Evolutionary conservation across 1,140 invertebrate genomes (phyloP), one percentile per base, ranked within the genome.

Genomic region (Drosophila prosaltans): DNA sequence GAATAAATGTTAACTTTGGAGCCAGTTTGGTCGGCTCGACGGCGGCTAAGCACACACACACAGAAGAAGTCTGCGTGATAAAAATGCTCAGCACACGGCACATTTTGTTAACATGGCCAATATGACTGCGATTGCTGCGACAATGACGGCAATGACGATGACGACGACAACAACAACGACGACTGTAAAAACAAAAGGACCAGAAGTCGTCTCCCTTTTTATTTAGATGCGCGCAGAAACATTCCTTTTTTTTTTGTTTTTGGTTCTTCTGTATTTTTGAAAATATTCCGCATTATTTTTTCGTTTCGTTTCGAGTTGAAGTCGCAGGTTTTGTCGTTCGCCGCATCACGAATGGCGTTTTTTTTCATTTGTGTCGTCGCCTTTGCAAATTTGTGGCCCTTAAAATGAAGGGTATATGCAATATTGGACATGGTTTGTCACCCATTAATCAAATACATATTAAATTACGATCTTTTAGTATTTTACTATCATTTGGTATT

Each of bases 21-120:
- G 79, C 71, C 71, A 63, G 72, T 74, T 65, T 45, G 26, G 7
- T 26, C 10, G 40, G 9, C 3, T 61, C 48, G 51, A 21, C 41
- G 54, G 54, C 61, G 68, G 75, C 74, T 62, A 51, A 51, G 39
- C 75, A 78, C 62, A 30, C 69, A 80, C 73, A 36, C 32, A 36
- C 32, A 36, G 32, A 36, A 67, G 43, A 72, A 43, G 48, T 40
- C 72, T 80, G 84, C 84, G 84, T 89, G 84, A 89, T 88, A 84
- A 88, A 88, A 88, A 88, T 88, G 84, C 81, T 89, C 74, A 84
- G 85, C 83, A 80, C 73, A 82, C 67, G 73, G 79, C 83, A 64
- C 80, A 88, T 82, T 88, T 88, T 80, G 80, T 89, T 65, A 89
- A 89, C 84, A 88, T 89, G 84, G 80, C 55, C 84, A 88, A 84